Percentiles rank a stretch among this genome's conserved stretches.
Conservation (phyloP, 2,888 invertebrate species). For the Seira musarum region DNA sequence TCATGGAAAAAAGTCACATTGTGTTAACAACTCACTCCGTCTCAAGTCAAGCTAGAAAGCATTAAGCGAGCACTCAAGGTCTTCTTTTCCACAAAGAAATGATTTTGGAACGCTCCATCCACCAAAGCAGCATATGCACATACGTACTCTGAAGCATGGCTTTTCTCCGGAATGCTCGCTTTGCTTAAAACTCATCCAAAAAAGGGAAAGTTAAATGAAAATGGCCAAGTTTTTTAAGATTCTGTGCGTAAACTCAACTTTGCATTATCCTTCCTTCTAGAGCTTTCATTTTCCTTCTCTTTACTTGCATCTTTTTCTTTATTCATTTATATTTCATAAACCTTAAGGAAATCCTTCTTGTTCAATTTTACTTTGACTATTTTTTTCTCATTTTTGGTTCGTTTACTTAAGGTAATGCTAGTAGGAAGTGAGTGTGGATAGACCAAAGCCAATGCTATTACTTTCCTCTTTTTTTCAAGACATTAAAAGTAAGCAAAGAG, state of each 20-base stretch:
- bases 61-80: conserved; percentile 29
- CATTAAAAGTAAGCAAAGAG: no score
- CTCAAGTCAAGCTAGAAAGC: conserved; percentile 25
- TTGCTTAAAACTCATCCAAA: conserved; percentile 15
- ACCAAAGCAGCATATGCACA: no score
- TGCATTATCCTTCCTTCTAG: no score
- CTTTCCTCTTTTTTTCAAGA: no score
- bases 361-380: neutral
- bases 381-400: conserved; percentile 22
- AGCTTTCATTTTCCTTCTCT: neutral
- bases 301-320: no score
- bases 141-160: no score
- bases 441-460: no score
- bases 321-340: conserved; percentile 53
- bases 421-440: no score
- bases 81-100: no score
- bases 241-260: no score
- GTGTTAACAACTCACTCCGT: conserved; percentile 41
- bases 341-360: conserved; percentile 17
- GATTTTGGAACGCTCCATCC: no score
- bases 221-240: no score
- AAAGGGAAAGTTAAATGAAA: conserved; percentile 34
- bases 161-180: neutral
- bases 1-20: conserved; percentile 42
- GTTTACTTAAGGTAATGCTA: conserved; percentile 26